Evolutionary conservation across 2,113 vertebrate species (phyloP), one percentile per base, ranked within the genome.

Genomic region (Neofelis nebulosa): DNA sequence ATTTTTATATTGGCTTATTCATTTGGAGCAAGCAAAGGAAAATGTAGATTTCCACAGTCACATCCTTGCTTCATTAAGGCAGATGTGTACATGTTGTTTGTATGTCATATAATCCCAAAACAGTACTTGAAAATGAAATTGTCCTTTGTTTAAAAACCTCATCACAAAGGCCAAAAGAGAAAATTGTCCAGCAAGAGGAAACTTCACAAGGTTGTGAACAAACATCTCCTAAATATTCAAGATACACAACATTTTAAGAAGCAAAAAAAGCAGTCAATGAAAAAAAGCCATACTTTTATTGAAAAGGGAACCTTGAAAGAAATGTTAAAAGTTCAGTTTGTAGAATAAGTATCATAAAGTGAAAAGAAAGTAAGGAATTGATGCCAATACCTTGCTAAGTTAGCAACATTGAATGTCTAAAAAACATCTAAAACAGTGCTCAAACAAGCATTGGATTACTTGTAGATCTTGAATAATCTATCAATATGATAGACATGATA

Each of bases 1-100:
- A 95, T 73, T 48, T 97, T 97, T 93, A 95, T 97, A 93, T 95
- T 94, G 74, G 66, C 52, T 94, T 96, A 73, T 93, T 97, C 94
- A 76, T 96, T 87, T 96, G 95, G 52, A 96, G 57, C 45, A 97
- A 96, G 94, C 73, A 97, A 96, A 97, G 82, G 95, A 97, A 96
- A 38, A 92, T 92, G 86, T 85, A 96, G 93, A 97, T 96, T 97
- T 97, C 38, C 73, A 93, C 57, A 97, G 95, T 97, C 87, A 97
- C 48, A 93, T 89, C n/a, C 45, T 96, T 61, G 73, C 19, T 97
- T 95, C 83, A 83, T 95, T 94, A 96, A 95, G n/a, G 90, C 87
- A 97, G 92, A 95, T 97, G 89, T 86, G 73, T 97, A 87, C 96
- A 19, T 86, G 52, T 86, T 95, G 48, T 69, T 82, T 95, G 95